Evolutionary conservation across 1,140 invertebrate genomes (phyloP).

Genomic region (Eufriesea mexicana): DNA sequence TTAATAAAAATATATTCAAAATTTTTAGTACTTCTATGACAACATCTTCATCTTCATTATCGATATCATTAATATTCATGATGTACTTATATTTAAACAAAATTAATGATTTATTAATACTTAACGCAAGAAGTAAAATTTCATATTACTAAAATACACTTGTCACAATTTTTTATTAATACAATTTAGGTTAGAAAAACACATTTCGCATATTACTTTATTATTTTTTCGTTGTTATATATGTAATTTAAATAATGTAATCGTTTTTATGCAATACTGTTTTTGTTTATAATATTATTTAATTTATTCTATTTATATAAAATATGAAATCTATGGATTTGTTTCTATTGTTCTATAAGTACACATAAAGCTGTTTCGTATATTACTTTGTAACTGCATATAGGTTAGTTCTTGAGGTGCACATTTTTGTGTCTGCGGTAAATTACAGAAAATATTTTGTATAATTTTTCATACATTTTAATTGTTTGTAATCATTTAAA

Average conservation of each 20-base stretch:
- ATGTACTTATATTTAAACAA: conserved; percentile 24
- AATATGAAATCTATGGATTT: neutral
- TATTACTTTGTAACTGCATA: neutral
- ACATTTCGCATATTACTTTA: neutral
- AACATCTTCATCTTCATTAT: conserved; percentile 71
- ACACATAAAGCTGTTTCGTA: neutral
- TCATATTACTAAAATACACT: neutral
- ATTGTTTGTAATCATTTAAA: neutral
- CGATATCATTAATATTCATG: neutral
- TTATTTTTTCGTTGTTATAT: neutral
- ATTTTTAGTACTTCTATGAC: conserved; percentile 68
- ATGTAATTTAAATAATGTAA: neutral
- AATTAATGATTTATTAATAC: neutral
- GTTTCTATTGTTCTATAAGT: neutral
- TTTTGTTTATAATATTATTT: neutral
- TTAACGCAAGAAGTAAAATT: neutral
- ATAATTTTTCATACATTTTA: neutral
- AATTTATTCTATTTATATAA: neutral
- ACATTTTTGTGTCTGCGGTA: neutral
- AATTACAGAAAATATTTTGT: neutral
- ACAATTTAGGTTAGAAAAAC: neutral
- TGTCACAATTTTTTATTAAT: neutral
- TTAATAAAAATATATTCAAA: neutral
- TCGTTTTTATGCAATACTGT: neutral
- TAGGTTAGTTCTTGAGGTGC: conserved; percentile 1